Evolutionary conservation across 1,140 invertebrate species (phyloP).

Genomic region (Orchestia grillus): DNA sequence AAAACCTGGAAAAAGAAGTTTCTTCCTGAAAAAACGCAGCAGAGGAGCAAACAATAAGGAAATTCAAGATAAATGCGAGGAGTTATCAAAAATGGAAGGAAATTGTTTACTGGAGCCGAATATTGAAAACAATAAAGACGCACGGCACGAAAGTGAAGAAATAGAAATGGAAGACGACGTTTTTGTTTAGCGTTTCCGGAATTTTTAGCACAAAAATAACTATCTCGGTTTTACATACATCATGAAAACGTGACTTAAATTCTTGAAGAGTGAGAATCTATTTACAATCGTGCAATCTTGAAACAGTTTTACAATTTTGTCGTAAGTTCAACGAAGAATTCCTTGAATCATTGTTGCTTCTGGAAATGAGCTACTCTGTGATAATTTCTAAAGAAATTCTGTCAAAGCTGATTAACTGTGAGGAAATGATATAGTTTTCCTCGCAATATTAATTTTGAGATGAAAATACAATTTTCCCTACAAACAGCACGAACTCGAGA

Average conservation of each 20-base stretch:
- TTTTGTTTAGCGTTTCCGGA: background rate
- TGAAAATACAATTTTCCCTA: background rate
- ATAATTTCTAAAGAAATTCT: too few relatives aligned
- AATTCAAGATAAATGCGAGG: background rate
- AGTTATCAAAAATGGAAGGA: background rate
- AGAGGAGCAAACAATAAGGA: background rate
- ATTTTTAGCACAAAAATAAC: background rate
- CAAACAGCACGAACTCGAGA: background rate
- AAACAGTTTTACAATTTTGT: background rate
- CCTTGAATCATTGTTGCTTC: background rate
- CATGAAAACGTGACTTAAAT: background rate
- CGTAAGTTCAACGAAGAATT: background rate
- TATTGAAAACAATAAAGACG: background rate
- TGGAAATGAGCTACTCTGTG: background rate
- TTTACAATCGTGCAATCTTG: background rate
- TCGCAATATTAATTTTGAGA: background rate
- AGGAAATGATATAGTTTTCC: background rate
- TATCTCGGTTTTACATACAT: background rate
- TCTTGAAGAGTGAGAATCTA: background rate
- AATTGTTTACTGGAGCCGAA: background rate
- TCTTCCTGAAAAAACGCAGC: background rate
- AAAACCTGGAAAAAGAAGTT: background rate
- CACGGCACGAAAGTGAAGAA: background rate
- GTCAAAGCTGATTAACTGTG: too few relatives aligned
- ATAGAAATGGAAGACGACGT: constrained; percentile 4